phyloP scores from a whole-genome alignment of 2,888 invertebrate genomes.

The Drymonia ruficornis region DNA sequence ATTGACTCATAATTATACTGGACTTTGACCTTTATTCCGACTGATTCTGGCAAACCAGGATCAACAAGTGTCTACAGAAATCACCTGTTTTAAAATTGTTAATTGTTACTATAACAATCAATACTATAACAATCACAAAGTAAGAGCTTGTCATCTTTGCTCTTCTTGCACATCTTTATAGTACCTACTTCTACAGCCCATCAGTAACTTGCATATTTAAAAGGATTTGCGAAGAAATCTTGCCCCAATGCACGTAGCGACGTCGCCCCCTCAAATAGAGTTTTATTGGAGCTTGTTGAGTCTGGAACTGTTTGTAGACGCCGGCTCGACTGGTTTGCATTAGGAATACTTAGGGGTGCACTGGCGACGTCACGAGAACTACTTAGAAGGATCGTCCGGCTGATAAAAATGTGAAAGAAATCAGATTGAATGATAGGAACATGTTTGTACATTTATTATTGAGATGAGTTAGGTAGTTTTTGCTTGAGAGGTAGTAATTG shows the following conservation, averaged over 20 bases:
- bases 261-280: constrained; percentile 29
- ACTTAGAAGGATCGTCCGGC: neutral
- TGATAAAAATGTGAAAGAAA: neutral
- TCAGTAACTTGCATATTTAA: constrained; percentile 37
- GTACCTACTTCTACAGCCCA: neutral
- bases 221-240: constrained; percentile 39
- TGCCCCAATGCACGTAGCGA: constrained; percentile 34
- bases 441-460: neutral
- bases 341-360: neutral
- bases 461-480: neutral
- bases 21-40: too few relatives aligned
- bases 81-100: too few relatives aligned
- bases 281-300: constrained; percentile 39
- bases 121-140: too few relatives aligned
- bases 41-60: too few relatives aligned
- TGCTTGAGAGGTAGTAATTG: too few relatives aligned
- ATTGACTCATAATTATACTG: too few relatives aligned
- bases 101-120: too few relatives aligned
- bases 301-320: constrained; percentile 35
- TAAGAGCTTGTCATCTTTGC: too few relatives aligned
- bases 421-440: neutral
- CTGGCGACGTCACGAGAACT: neutral
- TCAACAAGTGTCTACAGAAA: too few relatives aligned
- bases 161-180: too few relatives aligned
- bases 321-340: neutral